Evolutionary conservation across 2,113 vertebrate species (phyloP).

Genomic region (Neolamprologus toae): DNA sequence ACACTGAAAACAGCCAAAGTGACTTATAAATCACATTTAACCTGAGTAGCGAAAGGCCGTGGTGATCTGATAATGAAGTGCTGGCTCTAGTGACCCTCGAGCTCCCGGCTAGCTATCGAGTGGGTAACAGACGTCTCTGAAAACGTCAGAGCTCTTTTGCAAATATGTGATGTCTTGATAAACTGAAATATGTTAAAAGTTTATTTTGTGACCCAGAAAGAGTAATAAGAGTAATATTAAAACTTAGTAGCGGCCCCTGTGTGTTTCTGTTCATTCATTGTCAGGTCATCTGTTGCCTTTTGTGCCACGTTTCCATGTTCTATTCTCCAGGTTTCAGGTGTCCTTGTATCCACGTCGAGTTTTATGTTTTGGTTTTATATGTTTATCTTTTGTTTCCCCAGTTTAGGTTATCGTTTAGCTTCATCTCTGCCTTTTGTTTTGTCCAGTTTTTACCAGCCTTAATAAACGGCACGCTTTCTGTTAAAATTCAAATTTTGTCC

Average conservation of each 20-base stretch:
- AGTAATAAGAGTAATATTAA: background rate
- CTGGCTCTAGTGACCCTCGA: background rate
- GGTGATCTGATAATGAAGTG: background rate
- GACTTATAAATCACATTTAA: background rate
- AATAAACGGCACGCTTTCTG: background rate
- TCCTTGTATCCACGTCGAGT: background rate
- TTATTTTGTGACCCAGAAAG: background rate
- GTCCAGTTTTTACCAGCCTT: background rate
- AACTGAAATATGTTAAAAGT: background rate
- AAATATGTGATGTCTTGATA: background rate
- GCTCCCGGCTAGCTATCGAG: background rate
- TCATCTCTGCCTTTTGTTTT: background rate
- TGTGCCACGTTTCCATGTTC: background rate
- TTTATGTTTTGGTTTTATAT: background rate
- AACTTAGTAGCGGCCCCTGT: rapidly evolving
- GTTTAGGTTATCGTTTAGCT: background rate
- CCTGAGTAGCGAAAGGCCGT: background rate
- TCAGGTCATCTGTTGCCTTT: background rate
- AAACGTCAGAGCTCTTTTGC: background rate
- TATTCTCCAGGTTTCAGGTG: background rate
- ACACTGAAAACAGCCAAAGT: background rate
- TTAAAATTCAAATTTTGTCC: background rate
- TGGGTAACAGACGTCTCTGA: background rate
- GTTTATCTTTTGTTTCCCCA: background rate
- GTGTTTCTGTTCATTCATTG: background rate